A percentile compares a stretch with the other conserved stretches of the same genome.
phyloP scores from a whole-genome alignment of 2,888 invertebrate genomes.

The Sesia bembeciformis region DNA sequence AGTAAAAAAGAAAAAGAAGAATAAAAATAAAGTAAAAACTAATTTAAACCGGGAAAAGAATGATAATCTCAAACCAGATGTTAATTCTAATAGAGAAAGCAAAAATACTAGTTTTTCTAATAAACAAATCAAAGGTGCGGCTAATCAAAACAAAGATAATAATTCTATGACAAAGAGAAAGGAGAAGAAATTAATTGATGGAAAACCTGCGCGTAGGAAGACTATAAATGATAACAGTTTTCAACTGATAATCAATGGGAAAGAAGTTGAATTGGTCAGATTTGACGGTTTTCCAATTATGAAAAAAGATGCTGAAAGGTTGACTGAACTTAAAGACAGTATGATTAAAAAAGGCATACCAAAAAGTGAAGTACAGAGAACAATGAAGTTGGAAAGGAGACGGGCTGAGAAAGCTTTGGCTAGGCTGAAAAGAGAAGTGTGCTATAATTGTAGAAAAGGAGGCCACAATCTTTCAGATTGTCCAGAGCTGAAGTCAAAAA shows the following conservation, averaged over 20 bases:
- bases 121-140: not conserved
- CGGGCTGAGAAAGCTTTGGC: slow-evolving; percentile 82
- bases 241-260: slow-evolving; percentile 77
- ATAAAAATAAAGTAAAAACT: slow-evolving; percentile 21
- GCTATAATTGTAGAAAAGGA: slow-evolving; percentile 84
- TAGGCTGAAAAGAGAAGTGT: slow-evolving; percentile 79
- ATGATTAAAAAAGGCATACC: slow-evolving; percentile 81
- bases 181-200: slow-evolving; percentile 26
- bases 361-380: slow-evolving; percentile 77
- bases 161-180: slow-evolving; percentile 14
- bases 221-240: slow-evolving; percentile 53
- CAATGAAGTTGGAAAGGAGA: slow-evolving; percentile 80
- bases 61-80: not conserved
- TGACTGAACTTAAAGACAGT: slow-evolving; percentile 75
- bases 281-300: slow-evolving; percentile 83
- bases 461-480: slow-evolving; percentile 89
- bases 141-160: not conserved
- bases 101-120: slow-evolving; percentile 7
- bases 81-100: slow-evolving; percentile 5
- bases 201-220: slow-evolving; percentile 56
- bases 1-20: slow-evolving; percentile 4
- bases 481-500: slow-evolving; percentile 77
- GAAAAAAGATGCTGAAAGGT: slow-evolving; percentile 79
- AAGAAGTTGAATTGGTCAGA: slow-evolving; percentile 74
- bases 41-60: slow-evolving; percentile 2